Evolutionary conservation across 2,797 vertebrate genomes (phyloP), one percentile per base, ranked within the genome.

Genomic region (Microchirus variegatus): DNA sequence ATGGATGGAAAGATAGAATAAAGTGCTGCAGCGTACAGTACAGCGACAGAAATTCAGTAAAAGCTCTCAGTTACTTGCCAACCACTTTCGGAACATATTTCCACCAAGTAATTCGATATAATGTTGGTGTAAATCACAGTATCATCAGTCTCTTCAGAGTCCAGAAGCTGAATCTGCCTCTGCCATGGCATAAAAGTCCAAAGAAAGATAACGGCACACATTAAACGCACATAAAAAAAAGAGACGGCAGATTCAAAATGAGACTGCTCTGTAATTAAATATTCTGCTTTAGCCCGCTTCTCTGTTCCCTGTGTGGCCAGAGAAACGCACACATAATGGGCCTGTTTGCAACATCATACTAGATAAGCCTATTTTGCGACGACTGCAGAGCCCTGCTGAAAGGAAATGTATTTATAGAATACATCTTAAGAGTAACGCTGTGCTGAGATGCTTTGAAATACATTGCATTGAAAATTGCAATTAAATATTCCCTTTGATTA

Each of bases 401-500:
- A 57, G 69, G 49, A 57, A 70, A 61, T 26, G 50, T 57, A 77
- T 75, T 57, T 73, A 81, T 53, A 76, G 50, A 73, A 26, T 15
- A 38, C 53, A 63, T 77, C 43, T 73, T 19, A 68, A 54, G 51
- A 65, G 74, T 59, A 60, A 37, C 44, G 43, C 59, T 31, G 45
- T 57, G 79, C 63, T 61, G 44, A 75, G 64, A 36, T 14, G 46
- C 72, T 83, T 78, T 82, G 62, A 82, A 82, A 87, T 66, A 15
- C 54, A 54, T 64, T 81, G 73, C 80, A 82, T 45, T 80, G 77
- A 85, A 76, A 78, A 82, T 43, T 45, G 50, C 46, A 75, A 84
- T 84, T 74, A 83, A 84, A 84, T 81, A 89, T 86, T 87, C 82
- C 57, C 73, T 87, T 86, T 87, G 75, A 89, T 81, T 69, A 69